Evolutionary conservation across 1,140 invertebrate species (phyloP).

Genomic region (Dendroctonus ponderosae): DNA sequence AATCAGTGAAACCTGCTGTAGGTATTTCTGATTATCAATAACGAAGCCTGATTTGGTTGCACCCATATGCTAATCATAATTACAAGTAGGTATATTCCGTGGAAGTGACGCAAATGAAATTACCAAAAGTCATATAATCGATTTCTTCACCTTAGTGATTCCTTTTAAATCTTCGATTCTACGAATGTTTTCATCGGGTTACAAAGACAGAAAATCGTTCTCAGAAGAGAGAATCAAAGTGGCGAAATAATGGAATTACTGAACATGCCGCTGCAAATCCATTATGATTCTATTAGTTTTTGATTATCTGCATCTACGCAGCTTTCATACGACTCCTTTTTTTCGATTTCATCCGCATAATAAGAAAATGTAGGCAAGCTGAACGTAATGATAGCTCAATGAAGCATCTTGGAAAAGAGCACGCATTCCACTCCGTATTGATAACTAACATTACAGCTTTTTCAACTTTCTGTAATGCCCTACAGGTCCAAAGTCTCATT

Average conservation of each 20-base stretch:
- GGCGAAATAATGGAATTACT: not conserved
- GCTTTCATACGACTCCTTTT: not conserved
- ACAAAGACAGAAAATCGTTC: not conserved
- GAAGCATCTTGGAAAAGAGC: not conserved
- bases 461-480: no score
- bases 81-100: no score
- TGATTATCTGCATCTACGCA: not conserved
- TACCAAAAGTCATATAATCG: no score
- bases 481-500: not conserved
- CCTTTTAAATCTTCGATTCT: not conserved
- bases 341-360: not conserved
- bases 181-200: not conserved
- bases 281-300: not conserved
- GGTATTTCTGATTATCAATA: no score
- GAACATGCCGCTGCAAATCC: not conserved
- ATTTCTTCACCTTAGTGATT: no score
- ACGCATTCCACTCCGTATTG: not conserved
- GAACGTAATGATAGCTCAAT: conserved; percentile 3
- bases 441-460: not conserved
- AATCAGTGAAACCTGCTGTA: no score
- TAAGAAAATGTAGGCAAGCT: not conserved
- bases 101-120: no score
- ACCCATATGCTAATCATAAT: no score
- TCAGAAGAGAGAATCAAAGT: not conserved
- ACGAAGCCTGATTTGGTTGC: no score